Conservation (phyloP, 2,888 invertebrate genomes). For the Choreutis nemorana region DNA sequence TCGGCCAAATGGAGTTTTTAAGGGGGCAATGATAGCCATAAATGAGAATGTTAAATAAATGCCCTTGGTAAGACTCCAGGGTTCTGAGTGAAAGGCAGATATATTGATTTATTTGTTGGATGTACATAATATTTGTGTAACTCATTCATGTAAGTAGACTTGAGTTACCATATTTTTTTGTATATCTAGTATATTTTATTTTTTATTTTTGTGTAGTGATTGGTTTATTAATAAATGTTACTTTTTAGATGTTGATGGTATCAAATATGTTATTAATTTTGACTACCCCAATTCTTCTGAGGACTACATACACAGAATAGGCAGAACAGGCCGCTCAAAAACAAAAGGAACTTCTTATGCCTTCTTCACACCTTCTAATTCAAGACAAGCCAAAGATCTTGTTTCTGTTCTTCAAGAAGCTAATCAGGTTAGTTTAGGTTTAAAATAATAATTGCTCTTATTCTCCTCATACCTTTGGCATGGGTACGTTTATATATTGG, state of each 20-base stretch:
- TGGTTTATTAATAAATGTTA: slow-evolving; percentile 8
- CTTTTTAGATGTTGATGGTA: slow-evolving; percentile 90
- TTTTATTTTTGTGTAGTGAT: background rate
- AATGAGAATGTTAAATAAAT: slow-evolving; percentile 13
- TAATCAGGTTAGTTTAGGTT: slow-evolving; percentile 72
- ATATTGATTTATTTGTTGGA: slow-evolving; percentile 22
- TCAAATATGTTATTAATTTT: slow-evolving; percentile 95
- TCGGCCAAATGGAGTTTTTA: slow-evolving; percentile 62
- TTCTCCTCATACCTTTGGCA: slow-evolving; percentile 78
- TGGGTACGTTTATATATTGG: slow-evolving; percentile 70
- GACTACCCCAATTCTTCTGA: slow-evolving; percentile 96
- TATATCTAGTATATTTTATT: background rate
- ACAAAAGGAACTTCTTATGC: slow-evolving; percentile 93
- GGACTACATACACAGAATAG: slow-evolving; percentile 96
- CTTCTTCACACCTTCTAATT: slow-evolving; percentile 90
- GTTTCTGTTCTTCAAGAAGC: slow-evolving; percentile 90
- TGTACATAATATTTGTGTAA: slow-evolving; percentile 48
- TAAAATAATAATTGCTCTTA: slow-evolving; percentile 1
- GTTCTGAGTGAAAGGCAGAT: slow-evolving; percentile 64
- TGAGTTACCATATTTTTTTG: no score
- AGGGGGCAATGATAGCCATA: slow-evolving; percentile 30
- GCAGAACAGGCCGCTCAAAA: slow-evolving; percentile 88
- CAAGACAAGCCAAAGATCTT: slow-evolving; percentile 87
- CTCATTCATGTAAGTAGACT: slow-evolving; percentile 63
- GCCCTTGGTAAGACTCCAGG: slow-evolving; percentile 59